These are phyloP conservation scores for Leptoclinus maculatus DNA, from an alignment of 2,797 vertebrate species.

Conservation along the genomic window DNA sequence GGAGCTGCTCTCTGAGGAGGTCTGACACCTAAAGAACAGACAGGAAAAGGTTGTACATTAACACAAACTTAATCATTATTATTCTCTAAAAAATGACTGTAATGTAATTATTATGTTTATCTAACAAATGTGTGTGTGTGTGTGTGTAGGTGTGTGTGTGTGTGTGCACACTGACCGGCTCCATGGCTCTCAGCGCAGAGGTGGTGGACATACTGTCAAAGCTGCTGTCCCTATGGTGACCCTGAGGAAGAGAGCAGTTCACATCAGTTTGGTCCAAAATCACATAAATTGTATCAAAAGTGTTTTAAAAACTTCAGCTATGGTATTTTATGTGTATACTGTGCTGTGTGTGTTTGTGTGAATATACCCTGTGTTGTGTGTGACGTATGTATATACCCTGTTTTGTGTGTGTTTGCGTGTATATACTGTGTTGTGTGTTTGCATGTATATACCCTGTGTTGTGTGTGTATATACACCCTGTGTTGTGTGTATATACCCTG, in stretches of 20 bases:
- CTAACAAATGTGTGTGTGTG: not conserved
- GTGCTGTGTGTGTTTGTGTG: slow-evolving; percentile 59
- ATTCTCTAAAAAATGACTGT: not conserved
- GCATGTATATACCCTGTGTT: not conserved
- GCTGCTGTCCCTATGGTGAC: slow-evolving; percentile 86
- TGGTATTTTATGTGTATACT: slow-evolving; percentile 67
- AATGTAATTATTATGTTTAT: not conserved
- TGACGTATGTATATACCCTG: not conserved
- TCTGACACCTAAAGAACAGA: slow-evolving; percentile 87
- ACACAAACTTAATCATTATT: not conserved
- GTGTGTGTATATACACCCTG: not conserved
- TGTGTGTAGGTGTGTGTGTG: slow-evolving; percentile 2
- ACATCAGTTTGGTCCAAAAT: not conserved
- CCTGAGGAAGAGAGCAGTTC: slow-evolving; percentile 74
- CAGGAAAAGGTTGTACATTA: not conserved
- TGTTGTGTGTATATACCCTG: not conserved
- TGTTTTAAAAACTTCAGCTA: not conserved
- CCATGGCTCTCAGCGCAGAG: slow-evolving; percentile 91
- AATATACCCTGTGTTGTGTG: not conserved
- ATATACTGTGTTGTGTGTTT: not conserved
- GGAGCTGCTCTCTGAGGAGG: slow-evolving; percentile 93
- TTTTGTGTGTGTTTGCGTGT: not conserved
- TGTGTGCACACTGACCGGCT: slow-evolving; percentile 87
- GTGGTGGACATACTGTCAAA: slow-evolving; percentile 87
- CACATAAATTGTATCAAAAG: not conserved